Conservation (phyloP, 2,888 invertebrate genomes). For the Zele albiditarsus region DNA sequence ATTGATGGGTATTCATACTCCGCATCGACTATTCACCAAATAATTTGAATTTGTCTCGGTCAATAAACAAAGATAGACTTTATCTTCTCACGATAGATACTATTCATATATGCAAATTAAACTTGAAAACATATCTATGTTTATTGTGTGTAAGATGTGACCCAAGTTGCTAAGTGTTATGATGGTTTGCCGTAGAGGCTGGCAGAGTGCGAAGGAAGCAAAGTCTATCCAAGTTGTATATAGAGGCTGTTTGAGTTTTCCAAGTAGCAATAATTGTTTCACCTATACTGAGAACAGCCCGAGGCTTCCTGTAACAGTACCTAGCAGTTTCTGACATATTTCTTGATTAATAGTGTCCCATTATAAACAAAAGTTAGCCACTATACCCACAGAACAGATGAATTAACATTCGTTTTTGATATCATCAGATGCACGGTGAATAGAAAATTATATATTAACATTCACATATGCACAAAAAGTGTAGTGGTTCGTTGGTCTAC, state of each 20-base stretch:
- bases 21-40: neutral
- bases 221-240: conserved; percentile 13
- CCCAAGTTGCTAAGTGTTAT: conserved; percentile 42
- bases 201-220: neutral
- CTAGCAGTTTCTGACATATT: conserved; percentile 8
- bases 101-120: neutral
- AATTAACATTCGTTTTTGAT: neutral
- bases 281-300: conserved; percentile 38
- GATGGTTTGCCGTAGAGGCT: conserved; percentile 6
- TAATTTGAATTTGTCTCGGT: conserved; percentile 8
- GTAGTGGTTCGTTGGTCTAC: no score
- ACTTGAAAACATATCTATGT: conserved; percentile 40
- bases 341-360: conserved; percentile 21
- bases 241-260: conserved; percentile 56
- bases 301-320: conserved; percentile 14
- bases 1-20: neutral
- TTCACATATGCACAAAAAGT: no score
- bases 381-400: neutral
- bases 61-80: conserved; percentile 26
- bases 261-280: conserved; percentile 62
- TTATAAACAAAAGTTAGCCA: neutral
- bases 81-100: conserved; percentile 13
- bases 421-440: no score
- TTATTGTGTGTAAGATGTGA: conserved; percentile 39
- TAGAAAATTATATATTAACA: no score